A percentile compares a stretch with the other conserved stretches of the same genome.
These are phyloP conservation scores for Penaeus chinensis DNA, from an alignment of 1,140 invertebrate species.

Conservation along the genomic window DNA sequence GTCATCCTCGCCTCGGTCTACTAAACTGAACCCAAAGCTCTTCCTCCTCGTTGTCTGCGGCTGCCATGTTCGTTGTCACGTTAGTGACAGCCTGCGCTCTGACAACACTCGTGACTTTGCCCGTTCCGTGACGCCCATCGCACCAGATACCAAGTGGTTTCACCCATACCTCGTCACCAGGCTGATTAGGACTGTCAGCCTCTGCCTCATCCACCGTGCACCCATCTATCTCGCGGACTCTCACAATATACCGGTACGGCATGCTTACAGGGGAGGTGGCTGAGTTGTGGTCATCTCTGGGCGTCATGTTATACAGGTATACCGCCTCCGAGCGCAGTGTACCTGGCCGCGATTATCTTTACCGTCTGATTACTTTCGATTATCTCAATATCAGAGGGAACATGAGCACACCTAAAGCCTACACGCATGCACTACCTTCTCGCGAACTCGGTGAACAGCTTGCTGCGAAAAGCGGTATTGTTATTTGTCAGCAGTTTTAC, in stretches of 20 bases:
- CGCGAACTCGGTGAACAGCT: conserved; percentile 2
- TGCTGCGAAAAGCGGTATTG: conserved; percentile 18
- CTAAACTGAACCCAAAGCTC: no score
- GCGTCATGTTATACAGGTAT: conserved; percentile 17
- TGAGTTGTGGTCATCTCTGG: neutral
- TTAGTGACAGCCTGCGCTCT: neutral
- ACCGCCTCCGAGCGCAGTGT: neutral
- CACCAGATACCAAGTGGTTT: neutral
- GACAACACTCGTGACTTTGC: neutral
- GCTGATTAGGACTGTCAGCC: neutral
- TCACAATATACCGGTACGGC: neutral
- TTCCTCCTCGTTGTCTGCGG: no score
- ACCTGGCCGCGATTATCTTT: conserved; percentile 4
- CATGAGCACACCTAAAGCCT: neutral
- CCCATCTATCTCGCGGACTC: neutral
- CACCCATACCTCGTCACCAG: conserved; percentile 5
- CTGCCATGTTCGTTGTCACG: no score
- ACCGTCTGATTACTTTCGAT: conserved; percentile 5
- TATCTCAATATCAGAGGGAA: neutral
- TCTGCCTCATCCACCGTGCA: neutral
- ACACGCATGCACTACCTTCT: neutral
- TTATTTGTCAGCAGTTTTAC: neutral
- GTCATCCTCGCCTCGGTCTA: no score
- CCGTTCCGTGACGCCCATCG: neutral
- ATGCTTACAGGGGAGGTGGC: neutral